A percentile compares a stretch with the other conserved stretches of the same genome.
Evolutionary conservation across 1,140 invertebrate species (phyloP).

Genomic region (Aphaenogaster floridana): DNA sequence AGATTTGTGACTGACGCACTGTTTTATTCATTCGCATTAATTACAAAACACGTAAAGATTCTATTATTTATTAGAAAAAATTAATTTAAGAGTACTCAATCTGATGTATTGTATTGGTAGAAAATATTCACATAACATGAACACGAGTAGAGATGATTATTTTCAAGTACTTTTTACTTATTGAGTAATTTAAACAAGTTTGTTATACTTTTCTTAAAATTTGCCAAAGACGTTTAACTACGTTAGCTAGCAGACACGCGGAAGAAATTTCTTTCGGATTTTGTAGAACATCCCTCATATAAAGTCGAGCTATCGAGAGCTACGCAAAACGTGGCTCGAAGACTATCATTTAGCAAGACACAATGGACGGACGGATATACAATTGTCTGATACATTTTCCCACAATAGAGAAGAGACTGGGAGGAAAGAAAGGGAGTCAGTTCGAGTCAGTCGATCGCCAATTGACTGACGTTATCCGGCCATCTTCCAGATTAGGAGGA

Average conservation of each 20-base stretch:
- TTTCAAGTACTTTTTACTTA: not conserved
- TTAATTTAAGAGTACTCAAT: not conserved
- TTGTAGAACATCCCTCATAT: conserved; percentile 65
- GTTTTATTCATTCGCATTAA: not conserved
- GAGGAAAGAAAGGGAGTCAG: conserved; percentile 52
- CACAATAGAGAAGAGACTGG: conserved; percentile 69
- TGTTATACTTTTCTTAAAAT: not conserved
- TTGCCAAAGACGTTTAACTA: not conserved
- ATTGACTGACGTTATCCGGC: conserved; percentile 85
- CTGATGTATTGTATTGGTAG: not conserved
- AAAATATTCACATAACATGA: not conserved
- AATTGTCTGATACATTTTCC: conserved; percentile 82
- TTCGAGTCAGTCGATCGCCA: conserved; percentile 83
- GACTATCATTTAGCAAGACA: conserved; percentile 76
- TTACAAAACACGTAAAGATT: not conserved
- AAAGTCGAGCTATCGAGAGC: conserved; percentile 62
- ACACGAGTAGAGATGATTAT: not conserved
- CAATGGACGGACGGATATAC: conserved; percentile 71
- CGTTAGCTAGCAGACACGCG: not conserved
- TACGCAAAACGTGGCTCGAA: conserved; percentile 45
- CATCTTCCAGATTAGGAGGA: conserved; percentile 84
- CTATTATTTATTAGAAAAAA: not conserved
- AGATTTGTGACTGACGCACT: no score
- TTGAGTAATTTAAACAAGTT: not conserved
- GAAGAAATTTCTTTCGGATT: conserved; percentile 7